Evolutionary conservation across 2,113 vertebrate genomes (phyloP).

Genomic region (Chaetorhynchus papuensis): DNA sequence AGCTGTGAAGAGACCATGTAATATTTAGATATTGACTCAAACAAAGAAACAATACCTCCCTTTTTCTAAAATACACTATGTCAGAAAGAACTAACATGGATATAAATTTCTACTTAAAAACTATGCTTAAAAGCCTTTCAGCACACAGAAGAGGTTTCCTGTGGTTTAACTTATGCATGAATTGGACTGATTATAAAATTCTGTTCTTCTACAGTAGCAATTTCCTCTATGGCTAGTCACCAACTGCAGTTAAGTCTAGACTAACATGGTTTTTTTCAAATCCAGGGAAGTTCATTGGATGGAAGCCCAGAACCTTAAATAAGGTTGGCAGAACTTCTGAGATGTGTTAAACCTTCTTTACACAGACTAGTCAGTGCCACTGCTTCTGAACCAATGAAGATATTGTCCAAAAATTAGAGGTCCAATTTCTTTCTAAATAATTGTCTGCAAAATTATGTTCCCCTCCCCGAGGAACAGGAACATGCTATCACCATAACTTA

Average conservation of each 20-base stretch:
- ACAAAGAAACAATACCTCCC: not conserved
- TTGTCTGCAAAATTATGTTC: not conserved
- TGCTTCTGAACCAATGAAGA: not conserved
- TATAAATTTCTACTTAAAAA: not conserved
- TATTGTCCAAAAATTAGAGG: not conserved
- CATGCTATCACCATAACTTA: not conserved
- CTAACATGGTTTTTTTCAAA: not conserved
- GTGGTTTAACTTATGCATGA: not conserved
- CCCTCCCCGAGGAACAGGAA: not conserved
- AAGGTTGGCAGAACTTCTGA: not conserved
- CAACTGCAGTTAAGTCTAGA: not conserved
- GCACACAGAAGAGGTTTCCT: not conserved
- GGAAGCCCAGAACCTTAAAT: not conserved
- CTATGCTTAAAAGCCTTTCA: not conserved
- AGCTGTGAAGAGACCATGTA: not conserved
- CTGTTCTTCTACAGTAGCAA: not conserved
- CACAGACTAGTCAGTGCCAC: not conserved
- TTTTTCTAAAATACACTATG: not conserved
- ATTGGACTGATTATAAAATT: not conserved
- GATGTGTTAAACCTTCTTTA: not conserved
- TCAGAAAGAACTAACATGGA: not conserved
- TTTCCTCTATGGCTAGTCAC: not conserved
- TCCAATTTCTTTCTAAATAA: not conserved
- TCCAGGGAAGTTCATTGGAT: not conserved
- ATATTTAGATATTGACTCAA: not conserved